Base-by-base conservation (phyloP, 2,888 invertebrate genomes). In the Amphipoea oculea region DNA sequence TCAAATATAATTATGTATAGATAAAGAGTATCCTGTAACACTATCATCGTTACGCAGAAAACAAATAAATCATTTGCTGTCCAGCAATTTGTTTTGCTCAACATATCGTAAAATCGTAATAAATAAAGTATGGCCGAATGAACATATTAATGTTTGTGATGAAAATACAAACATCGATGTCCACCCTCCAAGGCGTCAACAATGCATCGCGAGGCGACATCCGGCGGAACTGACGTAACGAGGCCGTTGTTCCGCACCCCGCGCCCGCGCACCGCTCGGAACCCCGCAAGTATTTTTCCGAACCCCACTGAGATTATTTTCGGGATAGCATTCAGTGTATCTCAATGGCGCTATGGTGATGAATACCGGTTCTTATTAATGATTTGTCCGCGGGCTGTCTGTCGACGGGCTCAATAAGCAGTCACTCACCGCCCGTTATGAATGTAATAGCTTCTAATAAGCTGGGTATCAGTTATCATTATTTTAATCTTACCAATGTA, bases 191-290 rank as follows among this genome's bases (percentile, higher is more conserved):
- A 92, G 94, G 92, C 93, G 93, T 91, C 93, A 94, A 95, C 96
- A 96, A 95, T 95, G 95, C 96, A 94, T 96, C 95, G 94, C 94
- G 96, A 94, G 94, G 93, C 95, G 94, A 96, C 96, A 92, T 97
- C 96, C 96, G 96, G 85, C 96, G 96, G 96, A 97, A 94, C 95
- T 94, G 91, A 93, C 94, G 94, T 96, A 96, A 96, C 96, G 96
- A 96, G 96, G 90, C 95, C 94, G 96, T 96, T 96, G 96, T 96
- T 94, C 94, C 94, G 92, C 92, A 91, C 92, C 92, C 91, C 66
- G 67, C 42, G 29, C 57, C 87, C 88, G 79, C 85, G 76, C 51
- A 72, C 82, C 82, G 23, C 85, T 82, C 54, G 68, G 84, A 82
- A 87, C 88, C 84, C 84, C 86, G 83, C 86, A 70, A 78, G 79